These are phyloP conservation scores for Tupaia tana DNA, from an alignment of 2,113 vertebrate species.

Conservation along the genomic window DNA sequence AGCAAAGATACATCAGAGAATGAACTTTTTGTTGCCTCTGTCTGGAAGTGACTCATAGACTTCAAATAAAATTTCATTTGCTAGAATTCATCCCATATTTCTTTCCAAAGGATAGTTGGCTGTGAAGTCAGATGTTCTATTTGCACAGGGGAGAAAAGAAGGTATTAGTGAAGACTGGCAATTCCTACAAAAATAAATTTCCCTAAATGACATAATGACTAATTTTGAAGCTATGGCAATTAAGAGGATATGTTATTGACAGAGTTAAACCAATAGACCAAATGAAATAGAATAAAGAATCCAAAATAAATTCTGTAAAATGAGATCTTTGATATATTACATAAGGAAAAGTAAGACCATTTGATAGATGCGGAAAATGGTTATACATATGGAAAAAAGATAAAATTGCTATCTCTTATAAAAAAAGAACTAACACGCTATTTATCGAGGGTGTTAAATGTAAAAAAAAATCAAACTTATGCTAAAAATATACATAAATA, in stretches of 20 bases:
- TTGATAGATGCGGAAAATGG: not conserved
- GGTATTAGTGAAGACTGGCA: not conserved
- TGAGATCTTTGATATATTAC: not conserved
- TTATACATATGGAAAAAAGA: not conserved
- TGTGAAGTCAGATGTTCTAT: not conserved
- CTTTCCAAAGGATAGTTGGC: not conserved
- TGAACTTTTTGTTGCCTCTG: not conserved
- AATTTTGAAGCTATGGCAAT: not conserved
- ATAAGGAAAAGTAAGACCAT: not conserved
- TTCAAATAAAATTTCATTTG: slow-evolving; percentile 9
- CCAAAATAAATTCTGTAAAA: not conserved
- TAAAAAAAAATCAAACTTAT: not conserved
- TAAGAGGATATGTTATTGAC: not conserved
- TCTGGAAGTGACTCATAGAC: not conserved
- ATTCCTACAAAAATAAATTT: not conserved
- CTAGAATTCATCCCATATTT: not conserved
- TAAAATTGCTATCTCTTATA: not conserved
- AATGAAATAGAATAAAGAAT: not conserved
- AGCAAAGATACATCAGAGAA: not conserved
- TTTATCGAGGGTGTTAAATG: not conserved
- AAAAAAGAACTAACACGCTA: not conserved
- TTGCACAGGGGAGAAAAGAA: not conserved
- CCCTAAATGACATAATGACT: not conserved
- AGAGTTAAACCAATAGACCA: not conserved
- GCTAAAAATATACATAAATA: not conserved